Evolutionary conservation across 2,888 invertebrate genomes (phyloP), one percentile per base, ranked within the genome.

Genomic region (Ophion ventricosus): DNA sequence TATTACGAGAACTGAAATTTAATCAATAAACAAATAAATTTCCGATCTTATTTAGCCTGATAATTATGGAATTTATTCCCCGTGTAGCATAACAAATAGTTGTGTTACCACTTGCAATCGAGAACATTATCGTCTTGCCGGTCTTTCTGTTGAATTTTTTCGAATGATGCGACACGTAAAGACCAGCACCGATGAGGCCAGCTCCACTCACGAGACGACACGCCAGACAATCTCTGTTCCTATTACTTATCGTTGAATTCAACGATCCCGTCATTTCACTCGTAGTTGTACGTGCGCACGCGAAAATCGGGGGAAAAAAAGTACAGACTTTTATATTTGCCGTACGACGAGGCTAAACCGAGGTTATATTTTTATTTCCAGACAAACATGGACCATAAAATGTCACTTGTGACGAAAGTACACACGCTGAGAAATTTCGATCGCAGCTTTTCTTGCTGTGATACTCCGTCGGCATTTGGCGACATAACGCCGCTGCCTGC

Each of bases 101-200:
- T 10, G 7, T 26, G 40, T 94, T 94, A 95, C 95, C 94, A 74
- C 94, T 92, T 26, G 94, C 95, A 35, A 95, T 85, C 0, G 94
- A 91, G 25, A 94, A 93, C 87, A 95, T 91, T 0, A 94, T 91
- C 35, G 94, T 89, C 91, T 93, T 94, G 59, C 94, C 95, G 20
- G 93, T 88, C n/a, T 91, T 91, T 63, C 92, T 94, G 91, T 93
- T 94, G 90, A 94, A 95, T 93, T 93, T 95, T 91, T 93, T 94
- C 2, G 95, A 94, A 83, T 94, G 94, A 86, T 95, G 94, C 3
- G 94, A 94, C 0, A 96, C 92, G 87, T 96, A 96, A 83, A 94
- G 94, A 84, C 96, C 96, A 82, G 95, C 95, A 0, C 96, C 96
- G 40, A 96, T 90, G 56, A 96, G 93, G 7, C 96, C 96, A 10